Evolutionary conservation across 2,797 vertebrate species (phyloP).

Genomic region (Brachyrhaphis roseni): DNA sequence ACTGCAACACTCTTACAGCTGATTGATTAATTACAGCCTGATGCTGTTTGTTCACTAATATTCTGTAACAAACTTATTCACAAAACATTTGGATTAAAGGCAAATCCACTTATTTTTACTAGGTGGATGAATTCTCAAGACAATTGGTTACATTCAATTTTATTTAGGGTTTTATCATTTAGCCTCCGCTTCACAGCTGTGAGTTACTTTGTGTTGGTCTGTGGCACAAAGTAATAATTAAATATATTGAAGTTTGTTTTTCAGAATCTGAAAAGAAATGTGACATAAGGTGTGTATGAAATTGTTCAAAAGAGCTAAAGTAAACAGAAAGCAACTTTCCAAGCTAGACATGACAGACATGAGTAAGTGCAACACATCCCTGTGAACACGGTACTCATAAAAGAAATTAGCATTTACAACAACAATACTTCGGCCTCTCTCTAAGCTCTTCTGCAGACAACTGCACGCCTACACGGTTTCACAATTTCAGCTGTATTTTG

Average conservation of each 20-base stretch:
- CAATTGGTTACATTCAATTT: background rate
- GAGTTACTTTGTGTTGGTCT: background rate
- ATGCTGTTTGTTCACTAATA: background rate
- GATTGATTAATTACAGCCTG: background rate
- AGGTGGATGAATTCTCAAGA: background rate
- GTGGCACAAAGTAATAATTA: background rate
- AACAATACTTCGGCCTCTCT: no score
- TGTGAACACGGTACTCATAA: background rate
- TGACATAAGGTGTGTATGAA: background rate
- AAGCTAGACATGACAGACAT: background rate
- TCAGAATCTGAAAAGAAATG: background rate
- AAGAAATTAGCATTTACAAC: background rate
- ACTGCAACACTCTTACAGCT: background rate
- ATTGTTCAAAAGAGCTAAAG: background rate
- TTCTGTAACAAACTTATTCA: background rate
- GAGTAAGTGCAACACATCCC: background rate
- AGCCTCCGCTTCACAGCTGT: background rate
- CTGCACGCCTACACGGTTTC: background rate
- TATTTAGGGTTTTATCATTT: background rate
- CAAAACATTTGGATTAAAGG: background rate
- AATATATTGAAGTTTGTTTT: background rate
- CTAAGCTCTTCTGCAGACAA: background rate
- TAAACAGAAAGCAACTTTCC: background rate
- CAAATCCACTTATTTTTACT: background rate
- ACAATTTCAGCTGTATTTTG: background rate